Conservation (phyloP, 2,888 invertebrate genomes). For the Tetrapedia diversipes region DNA sequence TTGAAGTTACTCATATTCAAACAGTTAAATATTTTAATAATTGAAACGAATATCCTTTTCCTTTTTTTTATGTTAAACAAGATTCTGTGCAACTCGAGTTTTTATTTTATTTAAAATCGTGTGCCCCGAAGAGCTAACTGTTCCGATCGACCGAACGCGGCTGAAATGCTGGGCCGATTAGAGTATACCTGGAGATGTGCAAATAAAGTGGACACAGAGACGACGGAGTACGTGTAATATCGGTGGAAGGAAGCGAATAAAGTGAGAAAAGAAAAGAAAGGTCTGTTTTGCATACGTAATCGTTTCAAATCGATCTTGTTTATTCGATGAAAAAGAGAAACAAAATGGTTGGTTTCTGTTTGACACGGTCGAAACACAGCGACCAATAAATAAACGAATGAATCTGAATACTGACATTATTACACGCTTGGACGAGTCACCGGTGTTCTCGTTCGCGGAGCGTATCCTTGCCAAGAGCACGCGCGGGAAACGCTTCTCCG, state of each 20-base stretch:
- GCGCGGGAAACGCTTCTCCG: conserved; percentile 25
- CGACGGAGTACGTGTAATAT: too few relatives aligned
- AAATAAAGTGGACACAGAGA: too few relatives aligned
- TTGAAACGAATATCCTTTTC: too few relatives aligned
- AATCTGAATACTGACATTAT: conserved; percentile 63
- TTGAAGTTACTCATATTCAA: too few relatives aligned
- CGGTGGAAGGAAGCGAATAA: not conserved
- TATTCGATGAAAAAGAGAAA: conserved; percentile 26
- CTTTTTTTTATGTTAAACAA: too few relatives aligned
- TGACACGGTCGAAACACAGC: conserved; percentile 10
- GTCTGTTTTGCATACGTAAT: not conserved
- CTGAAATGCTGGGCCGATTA: too few relatives aligned
- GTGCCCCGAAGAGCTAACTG: too few relatives aligned
- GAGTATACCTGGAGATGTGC: too few relatives aligned
- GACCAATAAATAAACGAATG: conserved; percentile 61
- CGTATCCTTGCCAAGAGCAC: conserved; percentile 34
- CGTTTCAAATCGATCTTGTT: conserved; percentile 23
- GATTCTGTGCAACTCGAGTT: too few relatives aligned
- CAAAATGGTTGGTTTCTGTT: not conserved
- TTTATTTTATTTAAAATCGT: too few relatives aligned
- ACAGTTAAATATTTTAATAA: too few relatives aligned
- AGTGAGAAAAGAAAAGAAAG: not conserved
- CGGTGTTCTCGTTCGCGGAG: conserved; percentile 37
- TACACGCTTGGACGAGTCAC: conserved; percentile 51
- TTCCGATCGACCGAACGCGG: too few relatives aligned